phyloP scores from a whole-genome alignment of 1,140 invertebrate genomes.

The Drosophila parabipectinata region DNA sequence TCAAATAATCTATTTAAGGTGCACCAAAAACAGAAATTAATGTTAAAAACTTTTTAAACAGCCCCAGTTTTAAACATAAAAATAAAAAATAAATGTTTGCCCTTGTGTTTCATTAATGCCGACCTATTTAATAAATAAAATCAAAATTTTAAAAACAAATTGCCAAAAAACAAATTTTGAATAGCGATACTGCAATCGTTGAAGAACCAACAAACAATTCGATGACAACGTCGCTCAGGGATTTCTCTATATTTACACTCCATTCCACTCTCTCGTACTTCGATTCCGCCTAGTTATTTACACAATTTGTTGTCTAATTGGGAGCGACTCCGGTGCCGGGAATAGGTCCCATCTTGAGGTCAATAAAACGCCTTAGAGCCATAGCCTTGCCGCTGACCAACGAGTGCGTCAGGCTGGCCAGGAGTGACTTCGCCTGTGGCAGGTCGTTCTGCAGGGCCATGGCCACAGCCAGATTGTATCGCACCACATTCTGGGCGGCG shows the following conservation, averaged over 20 bases:
- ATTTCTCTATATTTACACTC: slow-evolving; percentile 67
- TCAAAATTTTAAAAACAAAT: neutral
- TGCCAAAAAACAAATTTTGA: slow-evolving; percentile 4
- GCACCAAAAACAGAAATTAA: neutral
- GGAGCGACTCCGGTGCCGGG: slow-evolving; percentile 12
- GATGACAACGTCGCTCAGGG: slow-evolving; percentile 39
- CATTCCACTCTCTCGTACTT: slow-evolving; percentile 33
- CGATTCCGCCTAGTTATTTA: slow-evolving; percentile 67
- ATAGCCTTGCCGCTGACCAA: slow-evolving; percentile 87
- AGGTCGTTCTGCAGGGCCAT: slow-evolving; percentile 91
- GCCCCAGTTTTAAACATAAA: neutral
- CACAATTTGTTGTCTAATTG: slow-evolving; percentile 71
- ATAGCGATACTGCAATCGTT: neutral
- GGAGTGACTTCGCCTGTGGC: slow-evolving; percentile 88
- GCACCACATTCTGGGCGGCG: slow-evolving; percentile 88
- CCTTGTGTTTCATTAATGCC: neutral
- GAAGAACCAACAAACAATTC: neutral
- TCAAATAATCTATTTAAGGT: too few species aligned
- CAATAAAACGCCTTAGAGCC: slow-evolving; percentile 89
- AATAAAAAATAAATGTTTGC: neutral
- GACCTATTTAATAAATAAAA: slow-evolving; percentile 6
- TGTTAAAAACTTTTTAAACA: too few species aligned
- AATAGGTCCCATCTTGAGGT: slow-evolving; percentile 71
- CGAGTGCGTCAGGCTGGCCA: slow-evolving; percentile 89
- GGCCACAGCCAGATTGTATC: slow-evolving; percentile 92